Percentiles rank a stretch among this genome's conserved stretches.
Evolutionary conservation across 2,113 vertebrate genomes (phyloP).

Genomic region (Ursus arctos): DNA sequence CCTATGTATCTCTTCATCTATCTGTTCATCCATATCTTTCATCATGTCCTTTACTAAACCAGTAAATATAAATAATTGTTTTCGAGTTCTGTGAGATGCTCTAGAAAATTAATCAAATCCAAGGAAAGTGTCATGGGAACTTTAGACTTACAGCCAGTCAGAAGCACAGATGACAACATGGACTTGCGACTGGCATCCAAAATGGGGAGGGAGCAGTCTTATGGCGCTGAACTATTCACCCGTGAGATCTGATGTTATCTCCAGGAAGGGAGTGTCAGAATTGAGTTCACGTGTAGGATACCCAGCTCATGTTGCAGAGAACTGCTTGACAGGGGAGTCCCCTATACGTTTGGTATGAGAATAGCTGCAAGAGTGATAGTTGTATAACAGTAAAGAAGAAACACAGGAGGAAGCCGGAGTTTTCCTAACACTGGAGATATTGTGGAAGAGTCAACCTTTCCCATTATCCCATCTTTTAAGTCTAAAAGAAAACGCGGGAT

Average conservation of each 20-base stretch:
- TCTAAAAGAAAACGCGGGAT: neutral
- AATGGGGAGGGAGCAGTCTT: no score
- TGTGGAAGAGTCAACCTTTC: neutral
- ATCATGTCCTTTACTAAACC: neutral
- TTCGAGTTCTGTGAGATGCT: neutral
- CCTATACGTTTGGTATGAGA: no score
- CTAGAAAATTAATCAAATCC: neutral
- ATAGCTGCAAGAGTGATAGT: neutral
- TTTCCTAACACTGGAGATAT: neutral
- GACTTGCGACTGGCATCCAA: neutral
- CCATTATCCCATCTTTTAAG: neutral
- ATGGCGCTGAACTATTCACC: neutral
- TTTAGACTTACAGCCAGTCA: neutral
- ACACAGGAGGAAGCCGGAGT: neutral
- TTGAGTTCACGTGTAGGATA: neutral
- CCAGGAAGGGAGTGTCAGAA: neutral
- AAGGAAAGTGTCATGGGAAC: neutral
- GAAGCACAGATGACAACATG: neutral
- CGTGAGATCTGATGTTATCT: neutral
- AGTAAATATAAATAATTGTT: neutral
- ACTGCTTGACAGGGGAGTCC: neutral
- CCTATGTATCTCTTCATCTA: neutral
- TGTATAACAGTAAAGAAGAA: neutral
- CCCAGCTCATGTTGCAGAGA: neutral
- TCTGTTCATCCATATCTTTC: neutral